These are phyloP conservation scores for Philypnodon macrostomus DNA, from an alignment of 2,797 vertebrate genomes.

Conservation along the genomic window DNA sequence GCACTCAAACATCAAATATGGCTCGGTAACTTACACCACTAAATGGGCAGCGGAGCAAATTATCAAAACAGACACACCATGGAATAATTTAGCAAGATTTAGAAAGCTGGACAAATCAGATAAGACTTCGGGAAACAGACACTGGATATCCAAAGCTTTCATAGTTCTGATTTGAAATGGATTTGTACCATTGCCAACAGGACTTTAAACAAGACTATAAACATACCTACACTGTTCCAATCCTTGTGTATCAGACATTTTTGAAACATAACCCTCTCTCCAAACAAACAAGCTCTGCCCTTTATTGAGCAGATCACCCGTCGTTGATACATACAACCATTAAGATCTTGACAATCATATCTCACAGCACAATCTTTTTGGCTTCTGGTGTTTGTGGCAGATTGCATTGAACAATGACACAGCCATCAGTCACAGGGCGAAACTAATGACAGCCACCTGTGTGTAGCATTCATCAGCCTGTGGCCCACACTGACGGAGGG, in stretches of 20 bases:
- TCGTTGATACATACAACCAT: constrained; percentile 7
- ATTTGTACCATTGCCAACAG: neutral
- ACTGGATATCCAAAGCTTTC: neutral
- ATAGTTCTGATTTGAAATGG: no score
- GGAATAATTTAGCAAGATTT: constrained; percentile 9
- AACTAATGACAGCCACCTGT: constrained; percentile 23
- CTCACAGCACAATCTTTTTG: neutral
- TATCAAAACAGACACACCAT: neutral
- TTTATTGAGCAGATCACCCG: neutral
- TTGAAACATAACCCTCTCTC: neutral
- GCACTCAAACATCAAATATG: constrained; percentile 12
- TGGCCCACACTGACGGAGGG: constrained; percentile 6
- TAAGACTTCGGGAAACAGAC: neutral
- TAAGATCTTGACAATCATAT: constrained; percentile 8
- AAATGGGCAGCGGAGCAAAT: neutral
- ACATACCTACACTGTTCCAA: no score
- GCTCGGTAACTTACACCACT: neutral
- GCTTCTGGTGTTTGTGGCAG: constrained; percentile 12
- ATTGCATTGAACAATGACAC: constrained; percentile 22
- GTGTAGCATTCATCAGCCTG: constrained; percentile 12
- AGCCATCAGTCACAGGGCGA: constrained; percentile 23
- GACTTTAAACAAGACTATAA: no score
- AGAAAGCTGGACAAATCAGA: neutral
- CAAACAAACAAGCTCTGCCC: neutral
- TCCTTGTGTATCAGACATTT: no score